These are phyloP conservation scores for Cremastinae sp. DNA, from an alignment of 2,888 invertebrate species.

Conservation along the genomic window DNA sequence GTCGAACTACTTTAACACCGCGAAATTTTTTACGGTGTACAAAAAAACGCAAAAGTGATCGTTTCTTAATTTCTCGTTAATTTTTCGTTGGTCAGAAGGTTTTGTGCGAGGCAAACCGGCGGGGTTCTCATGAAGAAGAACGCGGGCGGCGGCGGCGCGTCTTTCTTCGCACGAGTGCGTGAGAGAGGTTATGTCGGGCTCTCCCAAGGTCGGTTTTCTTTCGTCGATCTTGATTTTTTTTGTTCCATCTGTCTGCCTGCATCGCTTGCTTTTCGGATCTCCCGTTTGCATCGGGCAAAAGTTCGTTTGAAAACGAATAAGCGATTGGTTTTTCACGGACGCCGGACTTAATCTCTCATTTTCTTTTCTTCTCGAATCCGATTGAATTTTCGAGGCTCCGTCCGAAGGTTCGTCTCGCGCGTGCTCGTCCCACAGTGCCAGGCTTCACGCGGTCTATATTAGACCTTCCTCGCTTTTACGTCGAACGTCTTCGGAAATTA, in stretches of 20 bases:
- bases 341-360: constrained; percentile 4
- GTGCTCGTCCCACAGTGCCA: constrained; percentile 6
- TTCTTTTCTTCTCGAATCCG: constrained; percentile 15
- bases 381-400: constrained; percentile 21
- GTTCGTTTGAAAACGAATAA: neutral
- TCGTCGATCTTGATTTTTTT: constrained; percentile 18
- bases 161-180: constrained; percentile 19
- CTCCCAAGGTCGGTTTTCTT: constrained; percentile 18
- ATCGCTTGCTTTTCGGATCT: neutral
- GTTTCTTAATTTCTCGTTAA: constrained; percentile 10
- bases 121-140: constrained; percentile 16
- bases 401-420: constrained; percentile 20
- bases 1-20: no score
- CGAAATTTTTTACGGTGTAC: no score
- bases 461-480: neutral
- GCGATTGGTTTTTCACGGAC: constrained; percentile 18
- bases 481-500: constrained; percentile 43
- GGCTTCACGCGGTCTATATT: no score
- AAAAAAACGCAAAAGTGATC: constrained; percentile 5
- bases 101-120: constrained; percentile 4
- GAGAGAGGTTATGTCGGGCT: constrained; percentile 27
- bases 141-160: no score
- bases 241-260: constrained; percentile 6
- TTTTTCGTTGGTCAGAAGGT: neutral
- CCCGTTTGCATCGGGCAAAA: neutral